Conservation (phyloP, 2,113 vertebrate species). For the Daubentonia madagascariensis region DNA sequence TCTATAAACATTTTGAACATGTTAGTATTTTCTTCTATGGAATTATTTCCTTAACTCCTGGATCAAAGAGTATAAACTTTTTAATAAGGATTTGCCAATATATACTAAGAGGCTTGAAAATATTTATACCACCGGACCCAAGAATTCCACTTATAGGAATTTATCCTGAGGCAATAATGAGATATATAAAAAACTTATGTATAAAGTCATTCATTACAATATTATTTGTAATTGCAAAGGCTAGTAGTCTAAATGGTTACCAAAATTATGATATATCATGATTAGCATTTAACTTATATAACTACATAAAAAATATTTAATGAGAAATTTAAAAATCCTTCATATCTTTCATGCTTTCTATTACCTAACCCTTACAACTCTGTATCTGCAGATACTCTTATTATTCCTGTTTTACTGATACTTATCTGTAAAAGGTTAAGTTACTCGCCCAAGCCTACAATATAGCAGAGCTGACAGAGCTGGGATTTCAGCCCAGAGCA, state of each 20-base stretch:
- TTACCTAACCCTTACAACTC: neutral
- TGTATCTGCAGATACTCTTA: neutral
- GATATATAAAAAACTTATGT: neutral
- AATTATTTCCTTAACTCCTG: slow-evolving; percentile 11
- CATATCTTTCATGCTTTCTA: neutral
- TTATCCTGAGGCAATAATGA: neutral
- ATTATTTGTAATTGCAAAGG: neutral
- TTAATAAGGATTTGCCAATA: neutral
- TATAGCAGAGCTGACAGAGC: neutral
- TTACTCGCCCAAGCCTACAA: neutral
- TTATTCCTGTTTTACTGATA: neutral
- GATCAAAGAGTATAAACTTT: neutral
- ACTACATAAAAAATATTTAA: slow-evolving; percentile 12
- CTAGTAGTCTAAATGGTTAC: neutral
- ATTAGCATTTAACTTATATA: neutral
- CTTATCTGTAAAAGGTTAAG: no score
- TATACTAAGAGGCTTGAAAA: neutral
- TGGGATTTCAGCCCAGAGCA: neutral
- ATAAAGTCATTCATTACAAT: neutral
- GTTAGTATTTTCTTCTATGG: neutral
- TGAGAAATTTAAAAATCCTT: neutral
- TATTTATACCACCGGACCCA: neutral
- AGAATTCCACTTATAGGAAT: neutral
- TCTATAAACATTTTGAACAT: neutral
- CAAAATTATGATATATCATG: neutral